Evolutionary conservation across 2,888 invertebrate genomes (phyloP), one percentile per base, ranked within the genome.

Genomic region (Scelioninae gen. 1): DNA sequence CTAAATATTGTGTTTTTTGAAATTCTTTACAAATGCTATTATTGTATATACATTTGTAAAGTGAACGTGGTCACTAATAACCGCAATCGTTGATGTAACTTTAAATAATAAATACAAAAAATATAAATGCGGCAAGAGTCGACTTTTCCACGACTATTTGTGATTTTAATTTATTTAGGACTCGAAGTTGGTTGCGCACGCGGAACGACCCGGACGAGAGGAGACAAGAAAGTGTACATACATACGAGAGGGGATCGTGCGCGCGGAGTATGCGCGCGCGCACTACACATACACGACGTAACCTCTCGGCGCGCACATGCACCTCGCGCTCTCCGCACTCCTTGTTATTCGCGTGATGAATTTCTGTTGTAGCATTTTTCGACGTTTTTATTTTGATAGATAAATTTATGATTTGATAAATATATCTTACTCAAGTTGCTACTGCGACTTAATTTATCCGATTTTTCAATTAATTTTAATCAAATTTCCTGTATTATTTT

Each of bases 301-400:
- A 56, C 74, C 51, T 51, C 56, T 58, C 74, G 49, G 43, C 68
- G 49, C 65, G 75, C 82, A 75, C 71, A 75, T 58, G 77, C 79
- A 72, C 71, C 45, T 69, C 81, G 80, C 63, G 60, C 81, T 65
- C 76, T 76, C 68, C 71, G 71, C 84, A 62, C 83, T 66, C 62
- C 80, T 82, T 69, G 82, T 84, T 84, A 82, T 77, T 79, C 72
- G 71, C 56, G 47, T 74, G 82, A 84, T 79, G 82, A 84, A 84
- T 76, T 82, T 84, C 71, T 75, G 76, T 80, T 79, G 60, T 31
- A 74, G 29, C 72, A 58, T 53, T 82, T 82, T 77, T 72, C 66
- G 55, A 53, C 66, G 43, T 60, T 81, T 23, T 75, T 62, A 66
- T 77, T 82, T 62, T 58, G 72, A 72, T 79, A 65, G 66, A 60